phyloP scores from a whole-genome alignment of 2,113 vertebrate genomes.

The Osmerus eperlanus region DNA sequence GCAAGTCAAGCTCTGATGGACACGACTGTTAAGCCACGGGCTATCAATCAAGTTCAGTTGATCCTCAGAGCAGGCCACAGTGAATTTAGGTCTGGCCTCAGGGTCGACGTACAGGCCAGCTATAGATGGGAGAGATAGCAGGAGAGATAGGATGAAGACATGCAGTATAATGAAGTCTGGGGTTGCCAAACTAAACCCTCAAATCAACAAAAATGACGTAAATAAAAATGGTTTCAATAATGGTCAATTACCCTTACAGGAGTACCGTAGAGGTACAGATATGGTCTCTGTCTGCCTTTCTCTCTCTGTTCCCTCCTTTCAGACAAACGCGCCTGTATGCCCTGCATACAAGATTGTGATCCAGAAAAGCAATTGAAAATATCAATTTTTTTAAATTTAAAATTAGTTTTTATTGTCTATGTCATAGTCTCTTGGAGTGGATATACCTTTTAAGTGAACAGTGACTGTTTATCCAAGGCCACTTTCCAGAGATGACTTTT shows the following conservation, averaged over 20 bases:
- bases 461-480: background rate
- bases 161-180: constrained; percentile 38
- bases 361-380: constrained; percentile 24
- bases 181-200: constrained; percentile 7
- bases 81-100: constrained; percentile 6
- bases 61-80: constrained; percentile 26
- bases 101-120: constrained; percentile 31
- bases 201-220: constrained; percentile 20
- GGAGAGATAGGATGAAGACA: background rate
- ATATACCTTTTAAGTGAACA: constrained; percentile 9
- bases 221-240: constrained; percentile 40
- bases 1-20: constrained; percentile 33
- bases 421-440: background rate
- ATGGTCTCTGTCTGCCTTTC: constrained; percentile 1
- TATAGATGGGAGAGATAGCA: constrained; percentile 15
- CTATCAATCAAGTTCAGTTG: constrained; percentile 52
- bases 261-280: background rate
- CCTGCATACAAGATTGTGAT: constrained; percentile 5
- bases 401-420: constrained; percentile 14
- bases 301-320: background rate
- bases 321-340: constrained; percentile 3
- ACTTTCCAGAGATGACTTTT: background rate
- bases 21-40: constrained; percentile 27
- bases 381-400: constrained; percentile 30
- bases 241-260: constrained; percentile 35